Base-by-base conservation (phyloP, 2,797 vertebrate species). In the Amblyopsis hoosieri region DNA sequence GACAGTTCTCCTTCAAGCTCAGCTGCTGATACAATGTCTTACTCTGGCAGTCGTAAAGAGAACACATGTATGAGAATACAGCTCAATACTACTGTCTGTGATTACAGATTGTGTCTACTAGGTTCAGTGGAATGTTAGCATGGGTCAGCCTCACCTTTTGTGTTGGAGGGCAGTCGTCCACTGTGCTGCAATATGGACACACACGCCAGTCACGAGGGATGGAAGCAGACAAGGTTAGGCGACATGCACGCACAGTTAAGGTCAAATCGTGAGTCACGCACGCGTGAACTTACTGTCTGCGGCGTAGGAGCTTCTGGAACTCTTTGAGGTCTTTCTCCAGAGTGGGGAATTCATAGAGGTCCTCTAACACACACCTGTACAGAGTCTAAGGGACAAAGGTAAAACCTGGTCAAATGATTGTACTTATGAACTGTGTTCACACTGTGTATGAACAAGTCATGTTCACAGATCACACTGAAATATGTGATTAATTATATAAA, bases 281-380 rank as follows among this genome's bases (percentile, higher is more conserved):
- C 15, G 55, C 62, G 37, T 8, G 14, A 52, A 93, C 97, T 95
- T 90, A 99, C 97, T 99, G 97, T 74, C 97, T 94, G 67, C 96
- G 95, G 4, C 96, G 94, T 55, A 98, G 93, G 67, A 98, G 94
- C 84, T 97, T 99, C 80, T 99, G 97, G 81, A 99, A 96, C 87
- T 98, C 97, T 85, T 98, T 98, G 74, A 99, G 86, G 70, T 98
- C 97, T 77, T 97, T 98, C 82, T 99, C 97, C 76, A 99, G 91
- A 1, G 93, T 76, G 0, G 97, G 97, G 74, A 97, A 99, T 84
- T 98, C 97, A 15, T 97, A 98, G 33, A 99, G 92, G 63, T 99
- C 97, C 85, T 99, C 97, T 67, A 99, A 87, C 56, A 98, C 96
- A 63, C 95, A 97, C 77, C 95, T 94, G 84, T 97, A 99, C 77